These are phyloP conservation scores for Drosophila sulfurigaster DNA, from an alignment of 1,140 invertebrate species.

Conservation along the genomic window DNA sequence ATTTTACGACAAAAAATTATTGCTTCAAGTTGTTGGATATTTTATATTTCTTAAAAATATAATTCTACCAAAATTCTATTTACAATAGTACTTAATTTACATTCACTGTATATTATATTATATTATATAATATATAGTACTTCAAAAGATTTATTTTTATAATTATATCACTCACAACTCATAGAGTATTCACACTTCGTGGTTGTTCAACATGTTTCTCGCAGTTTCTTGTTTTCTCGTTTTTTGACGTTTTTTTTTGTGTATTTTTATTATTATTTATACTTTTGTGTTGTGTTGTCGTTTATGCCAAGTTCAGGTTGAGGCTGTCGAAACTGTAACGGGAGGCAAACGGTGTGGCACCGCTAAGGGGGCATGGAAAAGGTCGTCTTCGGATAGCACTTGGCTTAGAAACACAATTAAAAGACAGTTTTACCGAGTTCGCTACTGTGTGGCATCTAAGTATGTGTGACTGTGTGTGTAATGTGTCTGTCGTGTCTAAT, in stretches of 20 bases:
- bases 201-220: background rate
- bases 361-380: constrained; percentile 73
- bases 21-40: no score
- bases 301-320: constrained; percentile 51
- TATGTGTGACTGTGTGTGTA: constrained; percentile 13
- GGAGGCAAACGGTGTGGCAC: constrained; percentile 36
- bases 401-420: constrained; percentile 82
- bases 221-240: constrained; percentile 8
- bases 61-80: no score
- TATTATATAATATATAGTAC: no score
- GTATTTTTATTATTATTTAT: constrained; percentile 4
- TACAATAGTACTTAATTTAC: no score
- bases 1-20: no score
- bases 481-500: constrained; percentile 48
- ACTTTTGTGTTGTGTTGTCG: constrained; percentile 20
- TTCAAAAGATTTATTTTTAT: no score
- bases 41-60: no score
- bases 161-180: background rate
- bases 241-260: background rate
- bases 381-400: constrained; percentile 62
- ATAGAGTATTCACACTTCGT: constrained; percentile 15
- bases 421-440: constrained; percentile 33
- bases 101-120: no score
- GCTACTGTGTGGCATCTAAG: background rate
- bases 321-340: constrained; percentile 73